Base-by-base conservation (phyloP, 1,140 invertebrate species). In the Leptonema lineaticorne region DNA sequence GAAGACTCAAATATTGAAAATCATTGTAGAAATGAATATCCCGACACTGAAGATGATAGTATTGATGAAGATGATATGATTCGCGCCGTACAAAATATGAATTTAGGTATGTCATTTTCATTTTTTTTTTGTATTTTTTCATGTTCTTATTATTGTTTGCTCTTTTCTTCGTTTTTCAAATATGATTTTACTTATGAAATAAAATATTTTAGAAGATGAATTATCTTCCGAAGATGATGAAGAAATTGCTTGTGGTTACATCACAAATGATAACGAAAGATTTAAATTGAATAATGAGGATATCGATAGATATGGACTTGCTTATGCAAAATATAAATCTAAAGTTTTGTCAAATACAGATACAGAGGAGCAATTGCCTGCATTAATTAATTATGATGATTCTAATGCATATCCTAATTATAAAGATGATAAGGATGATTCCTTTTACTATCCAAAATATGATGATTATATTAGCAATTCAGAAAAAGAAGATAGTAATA, bases 1-100 rank as follows among this genome's bases (percentile, higher is more conserved):
- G 84, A 83, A 74, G 84, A 86, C 76, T 85, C 84, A 0, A 86
- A 86, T 78, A 82, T 82, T 70, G 85, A 86, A 75, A 83, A 82
- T 73, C 80, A 85, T 73, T 85, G 81, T 79, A 76, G 81, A 26
- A 86, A 86, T 78, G 84, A 85, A 29, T 86, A 86, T 71, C 85
- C 85, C 18, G 84, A 85, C 71, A 79, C 79, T 1, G 50, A 53
- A 53, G 84, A 85, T 48, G 73, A 78, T 11, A 83, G 83, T 69
- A 79, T 84, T 26, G 77, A 81, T 72, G 82, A 84, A 70, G 82
- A 84, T 20, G 84, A 84, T 69, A 86, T 85, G 80, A 73, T 80
- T 8, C 74, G 72, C 20, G 82, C 82, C 28, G 78, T 83, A 74
- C 68, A 79, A 60, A 78, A 76, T 50, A 75, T 74, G 67, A 75